These are phyloP conservation scores for Tachina lurida DNA, from an alignment of 2,888 invertebrate species.

Conservation along the genomic window DNA sequence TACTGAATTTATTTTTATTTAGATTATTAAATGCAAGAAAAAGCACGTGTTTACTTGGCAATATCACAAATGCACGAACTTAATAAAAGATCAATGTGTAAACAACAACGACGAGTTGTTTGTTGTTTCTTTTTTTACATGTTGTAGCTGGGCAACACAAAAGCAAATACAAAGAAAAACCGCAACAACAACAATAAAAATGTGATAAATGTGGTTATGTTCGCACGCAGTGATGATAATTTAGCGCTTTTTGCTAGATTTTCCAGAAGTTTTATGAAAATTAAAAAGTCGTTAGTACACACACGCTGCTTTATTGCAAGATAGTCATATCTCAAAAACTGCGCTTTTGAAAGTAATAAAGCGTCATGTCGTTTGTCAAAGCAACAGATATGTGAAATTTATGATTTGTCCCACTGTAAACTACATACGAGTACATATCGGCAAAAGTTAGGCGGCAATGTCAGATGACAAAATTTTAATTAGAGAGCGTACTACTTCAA, in stretches of 20 bases:
- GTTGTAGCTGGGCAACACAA: slow-evolving; percentile 10
- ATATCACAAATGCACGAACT: slow-evolving; percentile 32
- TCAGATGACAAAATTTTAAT: too few species aligned
- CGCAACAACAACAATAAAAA: background rate
- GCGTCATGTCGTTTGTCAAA: too few species aligned
- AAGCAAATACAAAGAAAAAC: background rate
- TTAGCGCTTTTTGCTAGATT: slow-evolving; percentile 21
- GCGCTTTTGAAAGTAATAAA: too few species aligned
- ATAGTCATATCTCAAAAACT: too few species aligned
- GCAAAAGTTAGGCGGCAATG: too few species aligned
- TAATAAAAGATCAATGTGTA: slow-evolving; percentile 53
- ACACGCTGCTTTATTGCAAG: too few species aligned
- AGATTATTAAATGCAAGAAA: slow-evolving; percentile 1
- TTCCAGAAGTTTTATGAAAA: background rate
- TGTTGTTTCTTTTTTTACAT: background rate
- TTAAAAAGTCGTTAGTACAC: too few species aligned
- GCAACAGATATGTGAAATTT: too few species aligned
- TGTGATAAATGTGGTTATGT: slow-evolving; percentile 12
- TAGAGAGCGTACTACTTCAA: too few species aligned
- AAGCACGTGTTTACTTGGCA: slow-evolving; percentile 43
- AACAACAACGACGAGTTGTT: background rate
- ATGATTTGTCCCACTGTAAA: too few species aligned
- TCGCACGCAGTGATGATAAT: background rate
- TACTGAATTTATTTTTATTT: too few species aligned
- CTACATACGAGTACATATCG: too few species aligned